A percentile compares a stretch with the other conserved stretches of the same genome.
Evolutionary conservation across 2,888 invertebrate species (phyloP).

Genomic region (Eumacrocentrus americanus): DNA sequence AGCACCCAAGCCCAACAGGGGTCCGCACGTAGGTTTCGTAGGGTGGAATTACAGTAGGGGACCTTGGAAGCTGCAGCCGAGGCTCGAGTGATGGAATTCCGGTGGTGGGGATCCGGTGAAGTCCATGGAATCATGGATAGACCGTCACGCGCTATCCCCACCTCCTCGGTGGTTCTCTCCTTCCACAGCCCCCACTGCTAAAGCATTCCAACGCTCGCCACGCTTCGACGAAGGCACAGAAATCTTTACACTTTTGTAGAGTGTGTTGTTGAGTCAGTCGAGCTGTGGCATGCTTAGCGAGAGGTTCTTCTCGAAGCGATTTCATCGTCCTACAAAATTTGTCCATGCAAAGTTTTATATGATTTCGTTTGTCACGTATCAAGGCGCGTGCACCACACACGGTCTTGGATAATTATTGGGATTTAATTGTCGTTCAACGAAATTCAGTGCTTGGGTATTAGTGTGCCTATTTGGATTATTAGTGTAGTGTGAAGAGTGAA

Average conservation of each 20-base stretch:
- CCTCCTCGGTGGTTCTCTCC: conserved; percentile 38
- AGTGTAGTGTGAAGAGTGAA: conserved; percentile 39
- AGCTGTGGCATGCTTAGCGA: conserved; percentile 54
- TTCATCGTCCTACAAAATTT: too few species aligned
- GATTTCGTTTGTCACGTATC: too few species aligned
- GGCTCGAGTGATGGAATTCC: conserved; percentile 53
- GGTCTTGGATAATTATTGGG: not conserved
- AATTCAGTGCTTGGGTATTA: conserved; percentile 27
- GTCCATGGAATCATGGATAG: conserved; percentile 45
- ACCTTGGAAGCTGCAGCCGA: conserved; percentile 47
- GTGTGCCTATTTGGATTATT: conserved; percentile 40
- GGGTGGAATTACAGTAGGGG: conserved; percentile 30
- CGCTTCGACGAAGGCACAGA: conserved; percentile 51
- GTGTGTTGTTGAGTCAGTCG: conserved; percentile 49
- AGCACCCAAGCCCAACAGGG: conserved; percentile 39
- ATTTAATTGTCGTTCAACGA: not conserved
- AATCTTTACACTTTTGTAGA: conserved; percentile 47
- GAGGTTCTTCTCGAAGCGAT: conserved; percentile 49
- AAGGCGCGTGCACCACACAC: not conserved
- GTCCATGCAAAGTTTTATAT: conserved; percentile 2
- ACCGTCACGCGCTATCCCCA: conserved; percentile 58
- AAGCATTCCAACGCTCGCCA: conserved; percentile 55
- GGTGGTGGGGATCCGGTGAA: conserved; percentile 42
- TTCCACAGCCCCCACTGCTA: conserved; percentile 37
- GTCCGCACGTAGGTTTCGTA: conserved; percentile 26